A percentile compares a stretch with the other conserved stretches of the same genome.
Evolutionary conservation across 2,888 invertebrate genomes (phyloP).

Genomic region (Epistrophella euchroma): DNA sequence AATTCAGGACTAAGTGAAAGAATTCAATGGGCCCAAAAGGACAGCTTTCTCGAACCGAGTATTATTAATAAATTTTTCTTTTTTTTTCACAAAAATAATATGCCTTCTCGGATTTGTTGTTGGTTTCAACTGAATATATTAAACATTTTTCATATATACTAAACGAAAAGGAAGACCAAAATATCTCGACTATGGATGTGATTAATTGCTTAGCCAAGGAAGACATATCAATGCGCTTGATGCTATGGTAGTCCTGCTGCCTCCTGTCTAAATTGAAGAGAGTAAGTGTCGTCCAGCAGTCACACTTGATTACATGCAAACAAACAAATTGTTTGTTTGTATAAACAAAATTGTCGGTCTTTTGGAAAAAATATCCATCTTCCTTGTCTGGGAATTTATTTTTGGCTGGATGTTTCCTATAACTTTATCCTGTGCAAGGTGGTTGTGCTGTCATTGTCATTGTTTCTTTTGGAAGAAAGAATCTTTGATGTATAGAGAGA

Average conservation of each 20-base stretch:
- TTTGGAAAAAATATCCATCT: slow-evolving; percentile 26
- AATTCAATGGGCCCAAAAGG: slow-evolving; percentile 51
- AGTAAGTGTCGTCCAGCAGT: slow-evolving; percentile 68
- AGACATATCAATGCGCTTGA: slow-evolving; percentile 46
- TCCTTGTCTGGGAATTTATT: slow-evolving; percentile 69
- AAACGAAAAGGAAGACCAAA: slow-evolving; percentile 34
- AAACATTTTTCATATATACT: background rate
- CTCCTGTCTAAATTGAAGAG: slow-evolving; percentile 37
- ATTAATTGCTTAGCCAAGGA: slow-evolving; percentile 65
- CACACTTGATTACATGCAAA: slow-evolving; percentile 70
- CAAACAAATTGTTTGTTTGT: slow-evolving; percentile 69
- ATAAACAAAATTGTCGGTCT: slow-evolving; percentile 51
- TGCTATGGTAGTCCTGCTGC: slow-evolving; percentile 5
- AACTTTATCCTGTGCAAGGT: slow-evolving; percentile 35
- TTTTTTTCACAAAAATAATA: slow-evolving; percentile 36
- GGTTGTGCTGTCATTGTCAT: slow-evolving; percentile 17
- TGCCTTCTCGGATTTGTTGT: background rate
- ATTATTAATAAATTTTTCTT: slow-evolving; percentile 63
- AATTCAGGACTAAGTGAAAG: slow-evolving; percentile 74
- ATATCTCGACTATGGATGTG: slow-evolving; percentile 38
- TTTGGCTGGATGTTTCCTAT: slow-evolving; percentile 29
- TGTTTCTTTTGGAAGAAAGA: slow-evolving; percentile 4
- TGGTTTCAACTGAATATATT: background rate
- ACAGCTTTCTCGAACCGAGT: slow-evolving; percentile 46
- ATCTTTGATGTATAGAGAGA: slow-evolving; percentile 8